Evolutionary conservation across 2,797 vertebrate genomes (phyloP).

Genomic region (Ambastaia sidthimunki): DNA sequence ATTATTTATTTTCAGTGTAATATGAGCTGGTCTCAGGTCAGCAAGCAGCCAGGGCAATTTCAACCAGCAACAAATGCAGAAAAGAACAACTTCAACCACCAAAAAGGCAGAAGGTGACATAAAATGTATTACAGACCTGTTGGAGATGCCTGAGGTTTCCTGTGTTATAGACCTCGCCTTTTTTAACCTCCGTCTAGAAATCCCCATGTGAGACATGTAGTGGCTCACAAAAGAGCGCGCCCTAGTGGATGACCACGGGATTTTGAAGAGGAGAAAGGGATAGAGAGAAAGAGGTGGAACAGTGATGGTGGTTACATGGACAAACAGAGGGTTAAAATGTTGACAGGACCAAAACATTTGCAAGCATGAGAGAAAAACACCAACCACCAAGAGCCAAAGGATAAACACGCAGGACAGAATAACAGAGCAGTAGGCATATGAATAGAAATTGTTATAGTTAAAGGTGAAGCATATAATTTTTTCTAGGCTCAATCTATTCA

Average conservation of each 20-base stretch:
- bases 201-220: constrained; percentile 69
- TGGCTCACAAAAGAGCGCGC: constrained; percentile 69
- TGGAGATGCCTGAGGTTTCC: constrained; percentile 58
- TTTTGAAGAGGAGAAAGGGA: constrained; percentile 46
- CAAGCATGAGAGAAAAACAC: constrained; percentile 39
- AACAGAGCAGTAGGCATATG: constrained; percentile 3
- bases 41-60: constrained; percentile 34
- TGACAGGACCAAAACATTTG: constrained; percentile 47
- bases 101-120: constrained; percentile 23
- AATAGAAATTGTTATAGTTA: constrained; percentile 9
- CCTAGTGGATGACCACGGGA: constrained; percentile 64
- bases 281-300: constrained; percentile 51
- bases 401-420: not conserved
- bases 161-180: constrained; percentile 64
- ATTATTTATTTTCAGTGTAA: not conserved
- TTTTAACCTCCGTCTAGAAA: constrained; percentile 69
- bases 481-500: not conserved
- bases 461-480: not conserved
- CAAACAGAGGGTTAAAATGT: constrained; percentile 51
- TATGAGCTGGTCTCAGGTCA: constrained; percentile 13
- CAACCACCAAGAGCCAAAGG: constrained; percentile 34
- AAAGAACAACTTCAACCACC: constrained; percentile 32
- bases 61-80: constrained; percentile 18
- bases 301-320: constrained; percentile 60
- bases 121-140: constrained; percentile 66